Evolutionary conservation across 2,888 invertebrate species (phyloP), one percentile per base, ranked within the genome.

Genomic region (Caenorhabditis drosophilae): DNA sequence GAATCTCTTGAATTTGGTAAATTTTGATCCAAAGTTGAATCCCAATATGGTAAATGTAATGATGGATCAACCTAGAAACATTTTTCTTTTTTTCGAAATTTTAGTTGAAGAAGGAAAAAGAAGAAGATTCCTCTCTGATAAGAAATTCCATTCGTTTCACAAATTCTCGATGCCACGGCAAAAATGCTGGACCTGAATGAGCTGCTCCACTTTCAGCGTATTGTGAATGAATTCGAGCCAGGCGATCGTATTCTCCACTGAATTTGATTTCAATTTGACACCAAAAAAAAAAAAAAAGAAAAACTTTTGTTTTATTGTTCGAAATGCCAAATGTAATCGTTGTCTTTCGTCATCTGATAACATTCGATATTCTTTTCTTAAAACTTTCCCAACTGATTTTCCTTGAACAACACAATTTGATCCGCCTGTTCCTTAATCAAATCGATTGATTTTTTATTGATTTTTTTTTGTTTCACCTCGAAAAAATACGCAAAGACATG

Each of bases 1-100:
- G 73, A 73, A 18, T 82, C 75, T 9, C 73, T 62, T 1, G 80
- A 75, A 25, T 81, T 78, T 7, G 77, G 77, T 4, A 84, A 72
- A 18, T 66, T 72, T 52, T 79, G 67, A 59, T 84, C 84, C 35
- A 84, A 57, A 4, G 80, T 79, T 11, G 81, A 80, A 68, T 84
- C 84, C 83, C 84, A 84, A 67, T 84, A 85, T 0, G 84, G 84
- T 1, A 84, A 58, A 18, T 77, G 75, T 4, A 84, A 77, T 1
- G 74, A 60, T 2, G 84, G 84, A 15, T 84, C 78, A 12, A 78
- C 66, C 52, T n/a, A n/a, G n/a, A n/a, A n/a, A n/a, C n/a, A n/a
- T n/a, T n/a, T n/a, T 67, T n/a, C n/a, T n/a, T n/a, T n/a, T n/a
- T n/a, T n/a, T n/a, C n/a, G n/a, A n/a, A n/a, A n/a, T n/a, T n/a